These are phyloP conservation scores for Nephrotoma guestfalica DNA, from an alignment of 2,888 invertebrate genomes.

Conservation along the genomic window DNA sequence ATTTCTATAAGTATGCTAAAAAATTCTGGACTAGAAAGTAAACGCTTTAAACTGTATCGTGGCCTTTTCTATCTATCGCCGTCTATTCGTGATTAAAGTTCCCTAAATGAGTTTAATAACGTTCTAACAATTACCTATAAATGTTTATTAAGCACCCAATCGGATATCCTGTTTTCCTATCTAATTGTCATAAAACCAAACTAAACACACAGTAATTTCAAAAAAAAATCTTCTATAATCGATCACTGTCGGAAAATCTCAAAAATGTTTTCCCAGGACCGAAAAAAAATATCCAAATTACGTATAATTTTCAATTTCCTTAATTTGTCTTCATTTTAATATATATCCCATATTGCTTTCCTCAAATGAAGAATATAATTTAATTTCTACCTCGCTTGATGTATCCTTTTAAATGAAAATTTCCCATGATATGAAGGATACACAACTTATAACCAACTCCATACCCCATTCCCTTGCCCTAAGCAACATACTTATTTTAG, in stretches of 20 bases:
- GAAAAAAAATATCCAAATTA: background rate
- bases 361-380: background rate
- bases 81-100: too few species aligned
- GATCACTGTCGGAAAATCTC: background rate
- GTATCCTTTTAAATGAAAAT: background rate
- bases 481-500: background rate
- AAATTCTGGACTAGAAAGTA: too few species aligned
- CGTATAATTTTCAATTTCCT: background rate
- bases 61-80: too few species aligned
- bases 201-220: background rate
- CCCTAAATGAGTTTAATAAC: too few species aligned
- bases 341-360: background rate
- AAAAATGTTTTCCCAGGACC: background rate
- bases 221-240: background rate
- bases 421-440: background rate
- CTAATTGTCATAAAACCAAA: background rate
- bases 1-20: too few species aligned
- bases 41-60: too few species aligned
- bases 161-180: background rate
- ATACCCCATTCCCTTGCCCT: background rate
- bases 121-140: too few species aligned
- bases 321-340: background rate
- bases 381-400: background rate
- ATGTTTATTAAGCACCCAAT: background rate
- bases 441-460: background rate